Conservation (phyloP, 2,888 invertebrate genomes). For the Limnephilus marmoratus region DNA sequence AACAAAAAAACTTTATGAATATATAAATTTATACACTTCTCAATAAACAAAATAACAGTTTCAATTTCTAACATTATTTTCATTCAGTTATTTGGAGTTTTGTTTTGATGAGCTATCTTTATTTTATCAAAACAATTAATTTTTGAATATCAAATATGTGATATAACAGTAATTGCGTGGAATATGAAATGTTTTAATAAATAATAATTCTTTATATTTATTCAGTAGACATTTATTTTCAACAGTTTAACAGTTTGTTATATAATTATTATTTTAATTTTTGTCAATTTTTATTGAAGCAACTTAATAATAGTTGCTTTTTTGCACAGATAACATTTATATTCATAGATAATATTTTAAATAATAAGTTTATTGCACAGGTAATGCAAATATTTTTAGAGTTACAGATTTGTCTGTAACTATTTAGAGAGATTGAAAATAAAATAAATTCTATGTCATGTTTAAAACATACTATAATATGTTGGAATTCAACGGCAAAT, state of each 20-base stretch:
- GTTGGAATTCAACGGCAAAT: constrained; percentile 77
- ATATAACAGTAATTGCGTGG: not conserved
- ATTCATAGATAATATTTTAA: not conserved
- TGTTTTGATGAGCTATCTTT: not conserved
- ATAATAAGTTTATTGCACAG: not conserved
- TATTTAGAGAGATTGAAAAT: not conserved
- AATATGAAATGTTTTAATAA: not conserved
- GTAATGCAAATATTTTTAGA: constrained; percentile 21
- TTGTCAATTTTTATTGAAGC: not conserved
- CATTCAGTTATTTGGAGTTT: not conserved
- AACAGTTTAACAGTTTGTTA: constrained; percentile 19
- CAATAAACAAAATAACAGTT: not conserved
- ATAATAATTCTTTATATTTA: not conserved
- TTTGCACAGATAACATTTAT: not conserved
- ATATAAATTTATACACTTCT: not conserved
- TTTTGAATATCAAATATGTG: not conserved
- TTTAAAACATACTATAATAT: constrained; percentile 34
- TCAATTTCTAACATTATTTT: too few species aligned
- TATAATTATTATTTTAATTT: constrained; percentile 15
- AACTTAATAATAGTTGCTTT: not conserved
- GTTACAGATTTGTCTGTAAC: constrained; percentile 20
- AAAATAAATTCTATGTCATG: constrained; percentile 20
- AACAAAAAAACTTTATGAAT: not conserved
- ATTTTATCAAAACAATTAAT: too few species aligned
- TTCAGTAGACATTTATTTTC: constrained; percentile 19